A percentile compares a stretch with the other conserved stretches of the same genome.
phyloP scores from a whole-genome alignment of 2,797 vertebrate genomes.

The Rhabdomys pumilio region DNA sequence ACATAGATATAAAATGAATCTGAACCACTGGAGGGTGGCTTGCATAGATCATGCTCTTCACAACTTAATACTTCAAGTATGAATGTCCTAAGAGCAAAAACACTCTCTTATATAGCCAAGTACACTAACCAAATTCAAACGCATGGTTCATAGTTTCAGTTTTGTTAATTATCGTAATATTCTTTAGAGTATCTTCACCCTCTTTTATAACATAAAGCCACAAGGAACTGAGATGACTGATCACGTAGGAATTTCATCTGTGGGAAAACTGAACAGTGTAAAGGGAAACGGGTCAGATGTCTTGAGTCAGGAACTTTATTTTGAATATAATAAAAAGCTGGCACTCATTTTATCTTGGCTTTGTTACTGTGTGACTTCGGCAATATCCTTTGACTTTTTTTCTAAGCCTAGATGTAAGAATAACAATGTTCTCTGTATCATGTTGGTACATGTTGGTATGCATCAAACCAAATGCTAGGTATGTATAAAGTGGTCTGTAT shows the following conservation, averaged over 20 bases:
- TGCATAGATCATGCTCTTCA: neutral
- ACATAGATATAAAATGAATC: neutral
- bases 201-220: slow-evolving; percentile 6
- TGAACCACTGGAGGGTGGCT: neutral
- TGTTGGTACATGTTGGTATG: neutral
- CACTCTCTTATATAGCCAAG: slow-evolving; percentile 3
- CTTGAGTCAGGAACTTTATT: neutral
- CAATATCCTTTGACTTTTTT: slow-evolving; percentile 52
- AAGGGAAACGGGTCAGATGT: neutral
- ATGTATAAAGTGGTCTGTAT: neutral
- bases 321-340: slow-evolving; percentile 35
- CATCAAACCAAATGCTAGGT: slow-evolving; percentile 21
- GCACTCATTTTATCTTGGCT: neutral
- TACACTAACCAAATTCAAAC: slow-evolving; percentile 8
- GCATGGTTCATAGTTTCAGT: neutral
- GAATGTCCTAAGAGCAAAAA: slow-evolving; percentile 24
- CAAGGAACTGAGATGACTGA: neutral
- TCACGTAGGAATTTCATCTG: neutral
- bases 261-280: neutral
- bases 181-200: neutral
- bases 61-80: neutral
- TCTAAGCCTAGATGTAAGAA: neutral
- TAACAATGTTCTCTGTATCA: neutral
- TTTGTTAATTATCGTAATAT: neutral
- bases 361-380: neutral